Percentiles rank a stretch among this genome's conserved stretches.
phyloP scores from a whole-genome alignment of 2,888 invertebrate species.

The Tenodera sinensis region DNA sequence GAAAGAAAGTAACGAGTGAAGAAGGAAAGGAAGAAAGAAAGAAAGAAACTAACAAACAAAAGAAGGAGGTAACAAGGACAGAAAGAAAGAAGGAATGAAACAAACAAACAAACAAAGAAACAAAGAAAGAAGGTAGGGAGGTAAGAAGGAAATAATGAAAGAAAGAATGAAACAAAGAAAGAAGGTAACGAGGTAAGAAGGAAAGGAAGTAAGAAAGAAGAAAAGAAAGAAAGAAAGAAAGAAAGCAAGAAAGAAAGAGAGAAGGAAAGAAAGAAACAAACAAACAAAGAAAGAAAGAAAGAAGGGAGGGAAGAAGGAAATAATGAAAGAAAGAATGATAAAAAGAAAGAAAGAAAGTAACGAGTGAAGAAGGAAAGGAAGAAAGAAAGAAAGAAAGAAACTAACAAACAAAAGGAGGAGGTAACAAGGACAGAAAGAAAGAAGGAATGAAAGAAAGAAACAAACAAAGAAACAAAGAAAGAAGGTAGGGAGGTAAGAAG shows the following conservation, averaged over 20 bases:
- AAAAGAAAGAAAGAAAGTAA: not conserved
- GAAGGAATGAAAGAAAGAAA: not conserved
- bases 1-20: too few species aligned
- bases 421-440: not conserved
- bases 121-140: too few species aligned
- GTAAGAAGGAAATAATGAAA: too few species aligned
- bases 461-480: not conserved
- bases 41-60: not conserved
- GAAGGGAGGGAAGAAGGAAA: not conserved
- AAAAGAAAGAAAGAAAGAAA: not conserved
- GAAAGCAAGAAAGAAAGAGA: not conserved
- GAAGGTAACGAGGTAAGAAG: too few species aligned
- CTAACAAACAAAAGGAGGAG: not conserved
- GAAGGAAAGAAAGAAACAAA: not conserved
- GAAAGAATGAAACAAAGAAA: too few species aligned
- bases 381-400: not conserved
- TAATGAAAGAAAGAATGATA: not conserved
- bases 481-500: too few species aligned
- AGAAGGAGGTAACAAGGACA: not conserved
- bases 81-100: not conserved
- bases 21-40: not conserved
- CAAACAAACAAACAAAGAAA: not conserved
- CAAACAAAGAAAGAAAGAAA: not conserved
- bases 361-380: too few species aligned
- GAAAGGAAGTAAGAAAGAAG: not conserved